A percentile compares a stretch with the other conserved stretches of the same genome.
These are phyloP conservation scores for Riparia riparia DNA, from an alignment of 2,113 vertebrate species.

Conservation along the genomic window DNA sequence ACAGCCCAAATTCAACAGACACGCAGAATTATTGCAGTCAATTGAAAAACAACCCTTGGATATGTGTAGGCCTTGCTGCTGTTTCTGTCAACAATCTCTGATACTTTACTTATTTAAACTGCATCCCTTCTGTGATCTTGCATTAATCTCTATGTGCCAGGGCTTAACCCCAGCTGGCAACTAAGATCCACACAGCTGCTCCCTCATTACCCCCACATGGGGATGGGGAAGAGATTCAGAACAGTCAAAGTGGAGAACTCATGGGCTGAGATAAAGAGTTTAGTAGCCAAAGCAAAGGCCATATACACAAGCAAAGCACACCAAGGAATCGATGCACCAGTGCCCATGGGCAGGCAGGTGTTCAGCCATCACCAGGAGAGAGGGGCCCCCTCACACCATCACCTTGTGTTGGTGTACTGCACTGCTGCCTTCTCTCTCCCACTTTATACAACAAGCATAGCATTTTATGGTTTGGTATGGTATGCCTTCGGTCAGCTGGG, in stretches of 20 bases:
- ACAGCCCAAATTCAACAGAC: not conserved
- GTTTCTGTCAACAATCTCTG: not conserved
- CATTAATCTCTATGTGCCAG: not conserved
- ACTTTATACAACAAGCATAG: not conserved
- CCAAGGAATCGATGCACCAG: not conserved
- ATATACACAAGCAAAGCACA: not conserved
- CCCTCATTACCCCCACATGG: not conserved
- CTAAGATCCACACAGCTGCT: not conserved
- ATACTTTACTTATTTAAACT: not conserved
- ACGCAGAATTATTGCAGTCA: not conserved
- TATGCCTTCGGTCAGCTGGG: not conserved
- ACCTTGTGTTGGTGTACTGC: rapidly evolving
- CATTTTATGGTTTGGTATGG: too few species aligned
- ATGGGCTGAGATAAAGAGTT: not conserved
- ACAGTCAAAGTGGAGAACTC: not conserved
- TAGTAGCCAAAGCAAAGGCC: not conserved
- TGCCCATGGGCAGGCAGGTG: not conserved
- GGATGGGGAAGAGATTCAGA: not conserved
- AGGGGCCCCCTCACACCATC: not conserved
- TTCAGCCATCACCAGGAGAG: not conserved
- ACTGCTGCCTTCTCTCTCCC: not conserved
- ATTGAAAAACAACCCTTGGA: not conserved
- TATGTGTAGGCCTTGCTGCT: not conserved
- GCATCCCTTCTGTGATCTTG: not conserved
- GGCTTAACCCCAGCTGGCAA: not conserved